These are phyloP conservation scores for Syrista parreyssii DNA, from an alignment of 2,888 invertebrate genomes.

Conservation along the genomic window DNA sequence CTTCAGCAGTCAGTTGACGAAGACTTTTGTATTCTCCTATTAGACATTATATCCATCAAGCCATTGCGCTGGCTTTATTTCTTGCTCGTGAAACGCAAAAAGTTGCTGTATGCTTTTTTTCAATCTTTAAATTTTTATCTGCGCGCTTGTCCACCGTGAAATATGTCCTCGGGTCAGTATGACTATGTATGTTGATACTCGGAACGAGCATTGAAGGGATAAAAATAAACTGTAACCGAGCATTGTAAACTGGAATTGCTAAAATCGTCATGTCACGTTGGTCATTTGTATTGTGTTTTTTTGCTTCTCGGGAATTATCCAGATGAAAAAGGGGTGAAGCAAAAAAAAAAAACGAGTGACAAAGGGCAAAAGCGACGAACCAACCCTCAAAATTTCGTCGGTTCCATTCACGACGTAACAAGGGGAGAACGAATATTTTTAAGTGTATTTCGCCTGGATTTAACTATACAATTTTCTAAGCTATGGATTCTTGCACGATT, in stretches of 20 bases:
- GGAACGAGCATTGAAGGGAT: neutral
- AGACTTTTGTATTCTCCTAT: neutral
- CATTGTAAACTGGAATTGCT: no score
- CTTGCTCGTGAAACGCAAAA: neutral
- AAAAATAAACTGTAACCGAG: neutral
- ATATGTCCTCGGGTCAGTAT: neutral
- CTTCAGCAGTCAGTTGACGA: no score
- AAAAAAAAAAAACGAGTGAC: neutral
- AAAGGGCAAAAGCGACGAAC: neutral
- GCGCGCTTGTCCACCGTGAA: neutral
- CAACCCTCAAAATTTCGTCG: neutral
- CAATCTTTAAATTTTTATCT: neutral
- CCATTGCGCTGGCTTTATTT: neutral
- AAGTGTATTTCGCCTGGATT: neutral
- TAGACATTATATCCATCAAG: neutral
- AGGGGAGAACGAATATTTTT: neutral
- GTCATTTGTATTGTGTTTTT: neutral
- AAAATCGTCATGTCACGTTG: neutral
- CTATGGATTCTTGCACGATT: neutral
- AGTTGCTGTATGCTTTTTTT: neutral
- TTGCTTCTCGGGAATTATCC: neutral
- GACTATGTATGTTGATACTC: neutral
- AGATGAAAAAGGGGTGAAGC: neutral
- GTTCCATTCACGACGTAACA: neutral
- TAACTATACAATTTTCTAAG: no score